Evolutionary conservation across 92 coral and sea anemone species (phyloP), one percentile per base, ranked within the genome.

Genomic region (Bergia sp.): DNA sequence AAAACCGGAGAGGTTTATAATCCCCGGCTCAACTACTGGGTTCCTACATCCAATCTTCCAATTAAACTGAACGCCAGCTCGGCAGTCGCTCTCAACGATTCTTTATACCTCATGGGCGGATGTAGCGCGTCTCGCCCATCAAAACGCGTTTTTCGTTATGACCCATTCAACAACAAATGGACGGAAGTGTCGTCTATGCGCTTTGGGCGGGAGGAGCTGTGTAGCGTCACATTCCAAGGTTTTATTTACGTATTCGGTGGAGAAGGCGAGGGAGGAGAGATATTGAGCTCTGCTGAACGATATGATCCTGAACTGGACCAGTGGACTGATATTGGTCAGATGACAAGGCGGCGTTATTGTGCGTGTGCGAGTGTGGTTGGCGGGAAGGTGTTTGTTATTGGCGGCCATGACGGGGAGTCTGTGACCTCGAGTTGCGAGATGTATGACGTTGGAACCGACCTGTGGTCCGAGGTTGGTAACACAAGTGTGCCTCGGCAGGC

Each of bases 161-260:
- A 95, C 20, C 96, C 95, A 12, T 79, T 16, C 69, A 85, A 76
- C 39, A 90, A 95, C 87, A 79, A 80, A 5, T 95, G 98, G 98
- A 82, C 88, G 23, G 86, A 90, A 64, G 94, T 88, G 40, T 90
- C 95, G 16, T 81, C 95, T 1, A 89, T 95, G 96, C 91, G 74
- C 37, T 73, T 65, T 45, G 89, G 93, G 23, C 93, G 98, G 45
- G 95, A 93, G 80, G 96, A 92, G 53, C 79, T 90, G 65, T 91
- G 93, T 84, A 94, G 93, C 20, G 94, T 90, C 5, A 79, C 85
- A 45, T 64, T 92, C 16, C 37, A 89, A 41, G 91, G 88, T 13
- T 79, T 58, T 43, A 87, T 94, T 71, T 90, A 94, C 80, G 94
- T 90, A n/a, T 92, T 95, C 78, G 98, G 98, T 15, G 98, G 98